Evolutionary conservation across 2,797 vertebrate species (phyloP).

Genomic region (Microchirus variegatus): DNA sequence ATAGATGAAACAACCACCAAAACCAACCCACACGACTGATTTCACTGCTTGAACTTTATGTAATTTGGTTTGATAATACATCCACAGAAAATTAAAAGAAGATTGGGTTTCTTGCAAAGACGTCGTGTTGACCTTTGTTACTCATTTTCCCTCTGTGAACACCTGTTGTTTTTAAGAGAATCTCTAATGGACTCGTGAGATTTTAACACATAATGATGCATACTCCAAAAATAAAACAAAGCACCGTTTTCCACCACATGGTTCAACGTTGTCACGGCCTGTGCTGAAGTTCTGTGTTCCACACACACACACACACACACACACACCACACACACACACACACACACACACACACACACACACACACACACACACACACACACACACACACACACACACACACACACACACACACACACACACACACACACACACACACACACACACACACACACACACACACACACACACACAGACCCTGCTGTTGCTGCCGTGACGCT

Average conservation of each 20-base stretch:
- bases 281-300: neutral
- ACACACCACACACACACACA: too few species aligned
- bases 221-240: constrained; percentile 20
- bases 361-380: constrained; percentile 6
- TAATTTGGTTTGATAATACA: neutral
- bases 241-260: constrained; percentile 15
- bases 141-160: constrained; percentile 17
- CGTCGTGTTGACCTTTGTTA: neutral
- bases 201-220: constrained; percentile 7
- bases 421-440: too few species aligned
- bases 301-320: neutral
- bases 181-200: neutral
- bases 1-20: neutral
- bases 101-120: too few species aligned
- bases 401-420: neutral
- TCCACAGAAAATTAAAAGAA: too few species aligned
- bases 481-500: constrained; percentile 46
- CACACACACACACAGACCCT: constrained; percentile 15
- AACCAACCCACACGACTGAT: accelerated
- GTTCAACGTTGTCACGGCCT: constrained; percentile 19
- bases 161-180: constrained; percentile 9
- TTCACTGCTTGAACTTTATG: neutral
- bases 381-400: constrained; percentile 22
- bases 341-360: too few species aligned
- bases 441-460: too few species aligned